These are phyloP conservation scores for Laticauda laticaudata DNA, from an alignment of 2,113 vertebrate genomes.

Conservation along the genomic window DNA sequence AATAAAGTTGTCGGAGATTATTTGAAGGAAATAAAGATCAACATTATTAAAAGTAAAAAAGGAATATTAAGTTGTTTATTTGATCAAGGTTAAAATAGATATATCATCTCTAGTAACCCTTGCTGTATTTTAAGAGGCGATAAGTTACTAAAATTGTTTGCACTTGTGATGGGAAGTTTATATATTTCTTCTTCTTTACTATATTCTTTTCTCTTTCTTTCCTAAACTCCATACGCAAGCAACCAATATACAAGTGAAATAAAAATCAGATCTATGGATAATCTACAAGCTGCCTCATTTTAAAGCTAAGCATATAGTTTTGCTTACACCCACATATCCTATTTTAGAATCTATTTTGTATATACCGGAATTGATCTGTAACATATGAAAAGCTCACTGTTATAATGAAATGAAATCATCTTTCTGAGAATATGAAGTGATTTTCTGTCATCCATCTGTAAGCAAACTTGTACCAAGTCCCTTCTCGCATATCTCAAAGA, in stretches of 20 bases:
- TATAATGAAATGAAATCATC: not conserved
- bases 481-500: too few species aligned
- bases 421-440: not conserved
- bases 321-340: not conserved
- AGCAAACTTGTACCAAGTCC: not conserved
- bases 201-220: not conserved
- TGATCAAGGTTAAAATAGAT: too few species aligned
- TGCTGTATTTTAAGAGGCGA: not conserved
- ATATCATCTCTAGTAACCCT: not conserved
- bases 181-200: not conserved
- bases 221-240: not conserved
- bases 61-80: too few species aligned
- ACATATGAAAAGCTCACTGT: not conserved
- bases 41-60: too few species aligned
- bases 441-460: not conserved
- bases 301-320: not conserved
- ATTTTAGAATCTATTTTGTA: not conserved
- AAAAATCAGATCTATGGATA: not conserved
- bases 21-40: too few species aligned
- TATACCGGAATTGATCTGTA: not conserved
- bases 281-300: not conserved
- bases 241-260: not conserved
- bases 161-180: not conserved
- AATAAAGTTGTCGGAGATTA: too few species aligned
- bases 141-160: not conserved